Evolutionary conservation across 2,113 vertebrate species (phyloP), one percentile per base, ranked within the genome.

Genomic region (Eudyptes chrysolophus): DNA sequence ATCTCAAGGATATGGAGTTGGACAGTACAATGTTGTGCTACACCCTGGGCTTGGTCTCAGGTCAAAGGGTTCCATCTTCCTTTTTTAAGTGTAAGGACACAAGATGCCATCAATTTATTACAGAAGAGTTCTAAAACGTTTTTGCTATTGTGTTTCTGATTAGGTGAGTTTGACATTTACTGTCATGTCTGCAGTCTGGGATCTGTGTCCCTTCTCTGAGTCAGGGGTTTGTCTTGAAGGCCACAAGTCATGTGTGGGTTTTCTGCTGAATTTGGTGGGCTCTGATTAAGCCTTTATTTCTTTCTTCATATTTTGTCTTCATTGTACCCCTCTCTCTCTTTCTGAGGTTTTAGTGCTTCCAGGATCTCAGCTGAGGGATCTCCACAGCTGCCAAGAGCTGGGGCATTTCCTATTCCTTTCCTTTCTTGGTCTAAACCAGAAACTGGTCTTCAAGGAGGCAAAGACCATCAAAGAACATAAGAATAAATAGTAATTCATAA

Each of bases 351-450:
- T 54, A 90, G 57, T 38, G n/a, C 44, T 96, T 92, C 84, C 90
- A 92, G 85, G 84, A 90, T 93, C 90, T 85, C 95, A 83, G 15
- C 78, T 80, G 92, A 72, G 75, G 66, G 44, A 76, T 74, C 19
- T 87, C 34, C 17, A 32, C 19, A 29, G 54, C 32, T 93, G 82
- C 90, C 92, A 90, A 93, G 75, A 70, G 15, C 84, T 65, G 27
- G 66, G 82, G 17, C 78, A 42, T 95, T 96, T 95, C 32, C 92
- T 71, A 95, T 91, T 94, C 89, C 69, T 79, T 87, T 72, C 21
- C 84, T 93, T 95, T 90, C 96, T 77, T 77, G 57, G 75, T 84
- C 90, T 94, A 84, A 96, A 90, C 83, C 51, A 81, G 94, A 95
- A 93, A 52, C 69, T 84, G 51, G 48, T 83, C 75, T 68, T 95